Base-by-base conservation (phyloP, 2,888 invertebrate species). In the Ochlodes sylvanus region DNA sequence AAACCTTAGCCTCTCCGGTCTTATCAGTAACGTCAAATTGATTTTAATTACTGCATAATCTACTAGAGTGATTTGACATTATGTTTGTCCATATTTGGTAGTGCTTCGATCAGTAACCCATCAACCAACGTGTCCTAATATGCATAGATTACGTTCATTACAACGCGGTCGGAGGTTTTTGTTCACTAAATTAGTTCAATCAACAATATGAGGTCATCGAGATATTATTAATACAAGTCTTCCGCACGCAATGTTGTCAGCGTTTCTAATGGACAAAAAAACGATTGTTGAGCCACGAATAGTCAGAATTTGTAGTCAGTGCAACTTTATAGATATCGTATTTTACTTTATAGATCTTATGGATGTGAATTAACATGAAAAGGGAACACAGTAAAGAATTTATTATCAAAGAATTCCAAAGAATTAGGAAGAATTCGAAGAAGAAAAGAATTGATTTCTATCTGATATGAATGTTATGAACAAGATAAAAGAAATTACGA, bases 81-180 rank as follows among this genome's bases (percentile, higher is more conserved):
- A 50, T 19, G 12, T 19, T 21, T 19, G 50, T 50, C 4, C 52
- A 52, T 52, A 52, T 52, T 21, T 14, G 52, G 21, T 14, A 21
- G 12, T 21, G 52, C 32, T 54, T 32, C 32, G 27, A 27, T 44
- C 15, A 47, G n/a, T 47, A 47, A 44, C 15, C 44, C 60, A 60
- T 42, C 58, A 38, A 27, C n/a, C 27, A 15, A 9, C 58, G 27
- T 27, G 60, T 60, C 60, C 60, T 32, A 60, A 60, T 60, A 60
- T n/a, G 54, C 54, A 54, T 54, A 54, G 54, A 54, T n/a, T 54
- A 27, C 7, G 27, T 21, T 27, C 27, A 54, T 54, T 54, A 54
- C 54, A 7, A 6, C 44, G 19, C 50, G 5, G 50, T 19, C 19
- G 19, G 54, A 14, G n/a, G 54, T 54, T 54, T 54, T 54, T 54